phyloP scores from a whole-genome alignment of 2,797 vertebrate species.

The Podarcis lilfordi region DNA sequence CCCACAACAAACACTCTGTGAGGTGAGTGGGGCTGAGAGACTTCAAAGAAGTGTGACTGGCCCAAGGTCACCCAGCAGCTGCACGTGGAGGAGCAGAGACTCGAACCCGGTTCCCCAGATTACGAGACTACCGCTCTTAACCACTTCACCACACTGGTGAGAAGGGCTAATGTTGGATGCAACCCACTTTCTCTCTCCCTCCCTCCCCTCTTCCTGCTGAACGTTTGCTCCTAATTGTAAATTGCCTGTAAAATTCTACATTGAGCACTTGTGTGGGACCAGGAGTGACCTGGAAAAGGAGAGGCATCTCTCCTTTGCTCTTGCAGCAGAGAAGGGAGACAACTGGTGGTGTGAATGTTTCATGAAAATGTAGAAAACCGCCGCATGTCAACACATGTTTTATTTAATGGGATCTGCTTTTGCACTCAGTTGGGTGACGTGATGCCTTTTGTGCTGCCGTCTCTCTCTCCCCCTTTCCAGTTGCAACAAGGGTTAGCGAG shows the following conservation, averaged over 20 bases:
- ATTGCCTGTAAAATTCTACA: conserved; percentile 46
- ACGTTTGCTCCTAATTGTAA: background rate
- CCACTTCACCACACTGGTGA: too few species aligned
- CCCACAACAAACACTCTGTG: too few species aligned
- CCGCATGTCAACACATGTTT: background rate
- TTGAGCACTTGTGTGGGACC: background rate
- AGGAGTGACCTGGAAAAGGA: background rate
- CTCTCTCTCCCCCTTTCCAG: too few species aligned
- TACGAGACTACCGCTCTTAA: too few species aligned
- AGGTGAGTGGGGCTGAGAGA: too few species aligned
- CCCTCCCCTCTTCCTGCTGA: background rate
- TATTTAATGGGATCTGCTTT: background rate
- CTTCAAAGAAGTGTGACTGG: too few species aligned
- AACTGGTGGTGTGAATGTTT: conserved; percentile 54
- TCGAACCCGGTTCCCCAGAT: too few species aligned
- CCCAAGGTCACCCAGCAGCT: too few species aligned
- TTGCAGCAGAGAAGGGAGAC: conserved; percentile 8
- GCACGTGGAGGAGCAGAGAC: too few species aligned
- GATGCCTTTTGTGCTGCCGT: background rate
- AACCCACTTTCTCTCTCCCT: background rate
- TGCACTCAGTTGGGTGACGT: background rate
- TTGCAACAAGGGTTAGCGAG: too few species aligned
- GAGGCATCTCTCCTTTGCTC: background rate
- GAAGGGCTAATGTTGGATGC: too few species aligned
- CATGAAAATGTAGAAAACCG: conserved; percentile 43